Conservation (phyloP, 2,113 vertebrate genomes). For the Bagarius yarrelli region DNA sequence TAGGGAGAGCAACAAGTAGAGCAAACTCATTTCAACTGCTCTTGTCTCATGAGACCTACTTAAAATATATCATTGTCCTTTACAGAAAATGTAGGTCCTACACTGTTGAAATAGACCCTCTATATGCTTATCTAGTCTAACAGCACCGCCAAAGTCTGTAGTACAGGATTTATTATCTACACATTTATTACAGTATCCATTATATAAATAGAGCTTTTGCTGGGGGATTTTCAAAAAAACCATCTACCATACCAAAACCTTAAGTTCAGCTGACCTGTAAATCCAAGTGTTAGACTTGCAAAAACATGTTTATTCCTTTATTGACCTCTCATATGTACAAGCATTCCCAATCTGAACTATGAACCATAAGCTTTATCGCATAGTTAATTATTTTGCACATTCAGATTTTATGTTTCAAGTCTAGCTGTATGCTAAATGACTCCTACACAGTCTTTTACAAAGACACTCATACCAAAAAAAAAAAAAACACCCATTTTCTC, state of each 20-base stretch:
- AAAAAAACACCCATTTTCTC: background rate
- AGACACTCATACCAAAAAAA: background rate
- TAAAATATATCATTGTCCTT: conserved; percentile 46
- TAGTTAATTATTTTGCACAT: background rate
- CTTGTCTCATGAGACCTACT: conserved; percentile 23
- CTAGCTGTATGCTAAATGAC: background rate
- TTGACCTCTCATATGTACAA: background rate
- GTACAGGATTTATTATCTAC: background rate
- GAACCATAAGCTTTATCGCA: background rate
- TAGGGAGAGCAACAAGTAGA: conserved; percentile 39
- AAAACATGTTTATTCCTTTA: background rate
- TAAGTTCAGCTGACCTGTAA: conserved; percentile 1
- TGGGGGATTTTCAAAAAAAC: background rate
- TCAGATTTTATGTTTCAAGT: background rate
- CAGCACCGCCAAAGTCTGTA: background rate
- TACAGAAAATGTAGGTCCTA: conserved; percentile 47
- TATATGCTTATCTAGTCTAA: conserved; percentile 17
- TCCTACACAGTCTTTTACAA: background rate
- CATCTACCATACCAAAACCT: background rate
- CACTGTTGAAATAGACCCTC: conserved; percentile 11
- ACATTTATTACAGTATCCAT: background rate
- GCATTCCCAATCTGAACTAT: background rate
- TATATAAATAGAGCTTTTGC: too few relatives aligned
- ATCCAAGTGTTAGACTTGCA: background rate
- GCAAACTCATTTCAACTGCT: conserved; percentile 38